Conservation (phyloP, 2,888 invertebrate genomes). For the Nycteola revayana region DNA sequence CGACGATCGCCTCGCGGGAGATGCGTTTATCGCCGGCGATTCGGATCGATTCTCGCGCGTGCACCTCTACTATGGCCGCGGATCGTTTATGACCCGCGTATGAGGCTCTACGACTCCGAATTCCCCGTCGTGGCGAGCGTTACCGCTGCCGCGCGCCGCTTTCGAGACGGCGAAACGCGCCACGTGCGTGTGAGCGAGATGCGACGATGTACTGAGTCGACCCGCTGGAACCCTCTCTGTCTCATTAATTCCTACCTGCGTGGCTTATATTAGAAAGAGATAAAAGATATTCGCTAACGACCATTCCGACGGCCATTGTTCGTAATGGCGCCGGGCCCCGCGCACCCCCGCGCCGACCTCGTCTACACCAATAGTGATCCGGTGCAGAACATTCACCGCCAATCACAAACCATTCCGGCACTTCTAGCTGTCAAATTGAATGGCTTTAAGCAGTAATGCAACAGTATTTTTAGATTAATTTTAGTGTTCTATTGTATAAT, state of each 20-base stretch:
- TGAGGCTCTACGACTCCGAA: slow-evolving; percentile 93
- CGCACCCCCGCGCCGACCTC: slow-evolving; percentile 63
- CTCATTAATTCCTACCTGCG: slow-evolving; percentile 82
- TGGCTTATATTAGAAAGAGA: slow-evolving; percentile 81
- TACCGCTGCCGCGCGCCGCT: slow-evolving; percentile 79
- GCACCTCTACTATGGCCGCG: slow-evolving; percentile 85
- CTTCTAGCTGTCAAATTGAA: slow-evolving; percentile 81
- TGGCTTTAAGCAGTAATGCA: slow-evolving; percentile 63
- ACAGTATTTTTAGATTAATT: slow-evolving; percentile 42
- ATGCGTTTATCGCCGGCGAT: slow-evolving; percentile 81
- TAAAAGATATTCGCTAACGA: slow-evolving; percentile 82
- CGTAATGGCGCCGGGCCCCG: slow-evolving; percentile 76
- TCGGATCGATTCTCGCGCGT: slow-evolving; percentile 83
- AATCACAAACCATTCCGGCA: slow-evolving; percentile 82
- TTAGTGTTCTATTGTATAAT: slow-evolving; percentile 30
- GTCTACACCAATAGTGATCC: slow-evolving; percentile 80
- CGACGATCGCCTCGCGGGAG: slow-evolving; percentile 80
- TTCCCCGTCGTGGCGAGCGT: slow-evolving; percentile 85
- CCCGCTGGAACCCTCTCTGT: slow-evolving; percentile 73
- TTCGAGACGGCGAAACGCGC: slow-evolving; percentile 76
- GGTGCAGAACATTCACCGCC: slow-evolving; percentile 81
- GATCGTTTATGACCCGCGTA: slow-evolving; percentile 93
- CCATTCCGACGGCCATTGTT: slow-evolving; percentile 78
- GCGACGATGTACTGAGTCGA: slow-evolving; percentile 49
- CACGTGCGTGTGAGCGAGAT: slow-evolving; percentile 70